Percentiles rank a stretch among this genome's conserved stretches.
These are phyloP conservation scores for Leucophora obtusa DNA, from an alignment of 2,888 invertebrate species.

Conservation along the genomic window DNA sequence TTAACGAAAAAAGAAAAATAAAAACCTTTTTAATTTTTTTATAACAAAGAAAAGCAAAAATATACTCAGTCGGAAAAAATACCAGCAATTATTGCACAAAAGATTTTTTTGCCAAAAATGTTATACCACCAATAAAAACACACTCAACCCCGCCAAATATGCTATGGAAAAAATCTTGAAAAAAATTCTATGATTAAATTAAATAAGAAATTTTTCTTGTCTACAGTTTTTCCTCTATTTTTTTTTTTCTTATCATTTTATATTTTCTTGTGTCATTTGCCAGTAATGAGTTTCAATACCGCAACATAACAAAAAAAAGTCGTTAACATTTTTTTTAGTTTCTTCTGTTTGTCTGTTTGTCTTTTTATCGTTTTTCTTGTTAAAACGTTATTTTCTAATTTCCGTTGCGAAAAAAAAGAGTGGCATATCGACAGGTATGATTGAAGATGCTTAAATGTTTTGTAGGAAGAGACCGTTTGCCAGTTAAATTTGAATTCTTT, in stretches of 20 bases:
- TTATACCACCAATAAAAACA: not conserved
- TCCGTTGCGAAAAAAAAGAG: slow-evolving; percentile 44
- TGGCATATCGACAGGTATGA: slow-evolving; percentile 57
- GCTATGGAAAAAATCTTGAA: not conserved
- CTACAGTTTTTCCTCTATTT: slow-evolving; percentile 1
- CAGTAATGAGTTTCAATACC: slow-evolving; percentile 55
- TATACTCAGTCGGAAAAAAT: not conserved
- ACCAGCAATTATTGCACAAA: not conserved
- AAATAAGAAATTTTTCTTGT: slow-evolving; percentile 18
- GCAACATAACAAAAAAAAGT: not conserved
- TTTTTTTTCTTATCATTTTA: slow-evolving; percentile 45
- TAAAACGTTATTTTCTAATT: slow-evolving; percentile 58
- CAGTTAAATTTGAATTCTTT: slow-evolving; percentile 18
- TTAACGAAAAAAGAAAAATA: not conserved
- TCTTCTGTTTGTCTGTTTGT: slow-evolving; percentile 17
- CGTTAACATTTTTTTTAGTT: too few relatives aligned
- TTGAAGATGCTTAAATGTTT: slow-evolving; percentile 47
- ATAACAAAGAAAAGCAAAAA: not conserved
- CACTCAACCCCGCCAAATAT: not conserved
- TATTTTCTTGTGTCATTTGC: slow-evolving; percentile 43
- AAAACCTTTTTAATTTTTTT: not conserved
- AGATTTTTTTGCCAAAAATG: not conserved
- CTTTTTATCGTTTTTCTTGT: slow-evolving; percentile 18
- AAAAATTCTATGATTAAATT: slow-evolving; percentile 26
- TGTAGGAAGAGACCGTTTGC: not conserved